These are phyloP conservation scores for Lampris incognitus DNA, from an alignment of 2,113 vertebrate species.

Conservation along the genomic window DNA sequence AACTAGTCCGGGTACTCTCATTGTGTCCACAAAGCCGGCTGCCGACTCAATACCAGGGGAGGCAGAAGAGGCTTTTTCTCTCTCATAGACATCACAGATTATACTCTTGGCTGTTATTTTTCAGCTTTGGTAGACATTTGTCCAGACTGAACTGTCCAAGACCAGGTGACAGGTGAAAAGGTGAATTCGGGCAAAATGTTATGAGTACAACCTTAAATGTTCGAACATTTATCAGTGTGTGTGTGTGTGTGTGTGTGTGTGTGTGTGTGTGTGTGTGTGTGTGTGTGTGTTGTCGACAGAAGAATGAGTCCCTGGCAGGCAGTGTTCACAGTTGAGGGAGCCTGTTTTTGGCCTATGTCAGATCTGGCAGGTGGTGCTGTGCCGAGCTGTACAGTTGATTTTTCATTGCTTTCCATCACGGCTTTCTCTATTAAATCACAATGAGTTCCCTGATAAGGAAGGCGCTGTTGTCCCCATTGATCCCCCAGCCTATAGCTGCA, in stretches of 20 bases:
- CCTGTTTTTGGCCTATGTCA: slow-evolving; percentile 35
- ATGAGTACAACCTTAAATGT: slow-evolving; percentile 27
- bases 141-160: slow-evolving; percentile 38
- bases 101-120: slow-evolving; percentile 65
- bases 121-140: slow-evolving; percentile 65
- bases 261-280: neutral
- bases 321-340: slow-evolving; percentile 29
- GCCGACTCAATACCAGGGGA: slow-evolving; percentile 60
- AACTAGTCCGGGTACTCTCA: slow-evolving; percentile 24
- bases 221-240: neutral
- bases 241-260: neutral
- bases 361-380: slow-evolving; percentile 42
- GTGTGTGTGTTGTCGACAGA: neutral
- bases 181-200: slow-evolving; percentile 27
- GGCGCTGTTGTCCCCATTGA: slow-evolving; percentile 54
- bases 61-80: slow-evolving; percentile 62
- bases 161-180: slow-evolving; percentile 34
- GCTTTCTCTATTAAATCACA: slow-evolving; percentile 64
- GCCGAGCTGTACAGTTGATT: slow-evolving; percentile 47
- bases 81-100: slow-evolving; percentile 68
- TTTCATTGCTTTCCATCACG: slow-evolving; percentile 38
- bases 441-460: slow-evolving; percentile 45
- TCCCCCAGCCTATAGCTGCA: slow-evolving; percentile 64
- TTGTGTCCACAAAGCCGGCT: slow-evolving; percentile 43
- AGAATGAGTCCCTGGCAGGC: slow-evolving; percentile 28